These are phyloP conservation scores for Carassius gibelio DNA, from an alignment of 2,113 vertebrate species.

Conservation along the genomic window DNA sequence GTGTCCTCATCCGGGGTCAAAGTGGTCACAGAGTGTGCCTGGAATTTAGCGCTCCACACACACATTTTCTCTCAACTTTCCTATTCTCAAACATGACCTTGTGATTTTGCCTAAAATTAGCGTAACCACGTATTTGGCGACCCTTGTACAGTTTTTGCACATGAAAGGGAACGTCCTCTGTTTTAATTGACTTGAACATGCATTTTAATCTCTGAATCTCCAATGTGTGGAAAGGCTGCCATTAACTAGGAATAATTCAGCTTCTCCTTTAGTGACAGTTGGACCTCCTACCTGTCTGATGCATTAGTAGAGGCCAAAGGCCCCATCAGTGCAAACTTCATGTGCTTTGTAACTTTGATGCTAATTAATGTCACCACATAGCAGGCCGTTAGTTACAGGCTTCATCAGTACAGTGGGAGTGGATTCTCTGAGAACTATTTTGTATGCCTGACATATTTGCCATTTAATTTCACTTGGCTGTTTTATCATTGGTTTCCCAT, in stretches of 20 bases:
- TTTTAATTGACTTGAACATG: constrained; percentile 6
- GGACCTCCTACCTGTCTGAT: constrained; percentile 23
- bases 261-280: neutral
- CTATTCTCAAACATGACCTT: neutral
- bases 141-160: neutral
- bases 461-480: neutral
- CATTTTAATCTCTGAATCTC: neutral
- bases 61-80: neutral
- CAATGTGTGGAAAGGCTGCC: neutral
- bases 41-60: neutral
- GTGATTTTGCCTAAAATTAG: constrained; percentile 5
- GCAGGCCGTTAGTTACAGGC: constrained; percentile 35
- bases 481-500: constrained; percentile 10
- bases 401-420: constrained; percentile 27
- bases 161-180: neutral
- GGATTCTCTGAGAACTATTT: constrained; percentile 5
- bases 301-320: constrained; percentile 24
- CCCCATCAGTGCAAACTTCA: neutral
- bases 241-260: constrained; percentile 24
- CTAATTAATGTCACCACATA: constrained; percentile 25
- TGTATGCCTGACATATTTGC: constrained; percentile 20
- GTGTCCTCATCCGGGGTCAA: constrained; percentile 27
- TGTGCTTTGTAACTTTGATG: constrained; percentile 21
- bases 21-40: neutral
- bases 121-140: neutral